Evolutionary conservation across 2,888 invertebrate species (phyloP).

Genomic region (Clusia tigrina): DNA sequence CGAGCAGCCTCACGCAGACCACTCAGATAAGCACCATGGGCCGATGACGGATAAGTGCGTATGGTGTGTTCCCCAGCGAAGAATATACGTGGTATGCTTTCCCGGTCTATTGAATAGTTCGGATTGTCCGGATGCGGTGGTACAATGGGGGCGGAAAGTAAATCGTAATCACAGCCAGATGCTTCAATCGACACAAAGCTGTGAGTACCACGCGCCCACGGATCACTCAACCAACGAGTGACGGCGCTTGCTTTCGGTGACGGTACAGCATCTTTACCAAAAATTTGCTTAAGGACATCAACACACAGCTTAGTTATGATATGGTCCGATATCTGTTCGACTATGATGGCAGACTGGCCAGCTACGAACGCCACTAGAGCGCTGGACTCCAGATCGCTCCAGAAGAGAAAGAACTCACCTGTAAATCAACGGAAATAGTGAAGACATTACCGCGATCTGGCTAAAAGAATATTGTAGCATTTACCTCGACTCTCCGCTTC

Average conservation of each 20-base stretch:
- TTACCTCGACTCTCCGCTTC: constrained; percentile 90
- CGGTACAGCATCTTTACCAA: constrained; percentile 90
- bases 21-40: constrained; percentile 96
- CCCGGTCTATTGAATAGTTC: constrained; percentile 58
- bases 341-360: constrained; percentile 94
- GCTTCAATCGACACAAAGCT: constrained; percentile 97
- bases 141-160: constrained; percentile 90
- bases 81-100: constrained; percentile 73
- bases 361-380: constrained; percentile 94
- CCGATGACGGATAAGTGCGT: constrained; percentile 97
- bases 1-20: constrained; percentile 95
- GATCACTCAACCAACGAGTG: constrained; percentile 96
- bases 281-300: constrained; percentile 93
- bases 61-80: constrained; percentile 96
- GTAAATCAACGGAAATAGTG: not conserved
- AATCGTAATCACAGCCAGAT: constrained; percentile 95
- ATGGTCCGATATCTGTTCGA: constrained; percentile 98
- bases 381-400: constrained; percentile 95
- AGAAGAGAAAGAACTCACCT: constrained; percentile 96
- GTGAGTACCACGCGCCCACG: constrained; percentile 95
- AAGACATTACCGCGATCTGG: not conserved
- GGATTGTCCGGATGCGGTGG: constrained; percentile 67
- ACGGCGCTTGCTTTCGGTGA: constrained; percentile 93
- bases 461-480: too few relatives aligned
- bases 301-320: constrained; percentile 97